Percentiles rank a stretch among this genome's conserved stretches.
Conservation (phyloP, 2,888 invertebrate genomes). For the Habroteleia sp. region DNA sequence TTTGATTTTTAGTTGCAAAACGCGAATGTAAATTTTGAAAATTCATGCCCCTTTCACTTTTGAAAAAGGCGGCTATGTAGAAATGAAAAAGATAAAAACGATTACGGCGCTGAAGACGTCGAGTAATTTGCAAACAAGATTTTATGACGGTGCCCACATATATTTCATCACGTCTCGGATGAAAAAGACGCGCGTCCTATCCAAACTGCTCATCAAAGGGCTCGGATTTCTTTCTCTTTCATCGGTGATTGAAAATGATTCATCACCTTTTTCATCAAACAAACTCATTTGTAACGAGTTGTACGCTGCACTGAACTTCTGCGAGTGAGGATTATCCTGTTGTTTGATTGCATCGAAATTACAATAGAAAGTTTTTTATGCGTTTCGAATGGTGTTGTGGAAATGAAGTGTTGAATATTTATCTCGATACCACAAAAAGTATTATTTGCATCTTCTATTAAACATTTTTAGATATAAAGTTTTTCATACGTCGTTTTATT, state of each 20-base stretch:
- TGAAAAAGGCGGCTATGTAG: not conserved
- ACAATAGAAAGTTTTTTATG: conserved; percentile 18
- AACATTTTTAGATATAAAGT: no score
- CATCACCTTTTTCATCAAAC: conserved; percentile 29
- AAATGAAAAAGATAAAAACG: conserved; percentile 14
- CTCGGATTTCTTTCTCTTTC: conserved; percentile 30
- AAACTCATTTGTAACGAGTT: no score
- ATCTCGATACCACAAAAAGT: no score
- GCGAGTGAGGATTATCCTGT: conserved; percentile 1
- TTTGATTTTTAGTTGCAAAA: conserved; percentile 13
- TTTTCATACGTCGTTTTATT: no score
- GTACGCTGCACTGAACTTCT: no score
- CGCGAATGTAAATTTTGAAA: conserved; percentile 12
- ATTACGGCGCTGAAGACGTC: conserved; percentile 33
- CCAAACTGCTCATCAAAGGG: conserved; percentile 18
- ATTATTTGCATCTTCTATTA: not conserved
- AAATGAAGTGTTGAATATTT: conserved; percentile 1
- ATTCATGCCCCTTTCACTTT: conserved; percentile 19
- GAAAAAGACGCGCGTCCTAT: conserved; percentile 9
- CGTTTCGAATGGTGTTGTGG: not conserved
- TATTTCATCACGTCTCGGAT: conserved; percentile 40
- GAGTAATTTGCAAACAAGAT: conserved; percentile 48
- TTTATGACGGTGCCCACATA: conserved; percentile 56
- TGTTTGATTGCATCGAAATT: conserved; percentile 3
- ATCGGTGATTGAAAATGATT: conserved; percentile 33